Evolutionary conservation across 1,140 invertebrate species (phyloP).

Genomic region (Lepidurus packardi): DNA sequence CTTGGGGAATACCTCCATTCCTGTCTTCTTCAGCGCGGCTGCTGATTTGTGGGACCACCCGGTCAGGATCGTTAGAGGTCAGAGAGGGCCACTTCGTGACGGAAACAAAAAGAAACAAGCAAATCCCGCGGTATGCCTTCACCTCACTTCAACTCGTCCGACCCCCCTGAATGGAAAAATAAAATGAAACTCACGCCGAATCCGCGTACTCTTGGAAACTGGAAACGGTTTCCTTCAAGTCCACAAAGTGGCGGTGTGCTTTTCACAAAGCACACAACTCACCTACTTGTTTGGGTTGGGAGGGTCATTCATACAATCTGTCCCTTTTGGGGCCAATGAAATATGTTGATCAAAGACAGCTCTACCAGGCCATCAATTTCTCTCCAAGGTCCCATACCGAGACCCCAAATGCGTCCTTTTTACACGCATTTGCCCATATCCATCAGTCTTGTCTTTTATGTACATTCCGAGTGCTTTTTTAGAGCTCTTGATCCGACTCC

Average conservation of each 20-base stretch:
- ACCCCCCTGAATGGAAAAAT: background rate
- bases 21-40: background rate
- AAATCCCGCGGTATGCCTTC: background rate
- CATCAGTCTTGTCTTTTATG: no score
- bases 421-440: no score
- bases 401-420: no score
- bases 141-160: background rate
- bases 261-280: no score
- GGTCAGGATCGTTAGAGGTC: conserved; percentile 9
- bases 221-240: no score
- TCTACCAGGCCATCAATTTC: background rate
- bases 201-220: no score
- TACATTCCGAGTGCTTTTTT: no score
- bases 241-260: no score
- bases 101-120: conserved; percentile 16
- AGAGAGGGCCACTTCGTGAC: background rate
- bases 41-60: conserved; percentile 16
- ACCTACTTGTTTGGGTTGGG: background rate
- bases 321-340: background rate
- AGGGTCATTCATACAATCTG: background rate
- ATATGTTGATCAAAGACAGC: background rate
- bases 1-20: background rate
- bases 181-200: background rate
- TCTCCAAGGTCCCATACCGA: background rate
- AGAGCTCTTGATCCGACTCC: background rate